These are phyloP conservation scores for Mergus octosetaceus DNA, from an alignment of 2,797 vertebrate genomes.

Conservation along the genomic window DNA sequence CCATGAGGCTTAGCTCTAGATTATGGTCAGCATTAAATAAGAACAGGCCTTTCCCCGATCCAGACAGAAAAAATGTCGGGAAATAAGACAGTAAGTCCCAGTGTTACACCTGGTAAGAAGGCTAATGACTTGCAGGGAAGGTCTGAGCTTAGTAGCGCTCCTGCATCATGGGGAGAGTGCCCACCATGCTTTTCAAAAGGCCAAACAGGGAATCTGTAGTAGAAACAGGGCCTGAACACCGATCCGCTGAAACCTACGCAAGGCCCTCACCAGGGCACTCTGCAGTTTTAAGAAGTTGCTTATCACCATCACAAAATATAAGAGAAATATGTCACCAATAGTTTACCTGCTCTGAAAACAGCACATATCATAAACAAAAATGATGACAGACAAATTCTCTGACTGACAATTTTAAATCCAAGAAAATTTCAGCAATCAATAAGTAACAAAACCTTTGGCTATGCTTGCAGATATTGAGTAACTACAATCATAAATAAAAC, in stretches of 20 bases:
- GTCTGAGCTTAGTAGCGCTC: neutral
- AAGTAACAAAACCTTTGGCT: neutral
- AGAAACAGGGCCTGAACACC: neutral
- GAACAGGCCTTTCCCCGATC: neutral
- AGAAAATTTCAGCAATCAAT: neutral
- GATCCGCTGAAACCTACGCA: accelerated
- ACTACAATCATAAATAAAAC: neutral
- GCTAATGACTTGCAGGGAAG: neutral
- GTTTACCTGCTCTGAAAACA: neutral
- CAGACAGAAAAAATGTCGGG: neutral
- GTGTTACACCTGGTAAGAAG: neutral
- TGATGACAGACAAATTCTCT: neutral
- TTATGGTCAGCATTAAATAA: neutral
- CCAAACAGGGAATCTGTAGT: neutral
- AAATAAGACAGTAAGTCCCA: neutral
- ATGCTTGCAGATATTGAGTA: neutral
- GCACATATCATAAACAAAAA: neutral
- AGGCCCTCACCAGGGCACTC: neutral
- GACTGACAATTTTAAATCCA: neutral
- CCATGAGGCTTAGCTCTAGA: neutral
- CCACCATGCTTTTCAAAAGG: neutral
- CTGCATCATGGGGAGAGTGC: neutral
- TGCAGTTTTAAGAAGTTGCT: neutral
- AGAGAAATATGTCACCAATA: neutral
- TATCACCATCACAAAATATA: neutral